These are phyloP conservation scores for Drosophila biarmipes DNA, from an alignment of 1,140 invertebrate genomes.

Conservation along the genomic window DNA sequence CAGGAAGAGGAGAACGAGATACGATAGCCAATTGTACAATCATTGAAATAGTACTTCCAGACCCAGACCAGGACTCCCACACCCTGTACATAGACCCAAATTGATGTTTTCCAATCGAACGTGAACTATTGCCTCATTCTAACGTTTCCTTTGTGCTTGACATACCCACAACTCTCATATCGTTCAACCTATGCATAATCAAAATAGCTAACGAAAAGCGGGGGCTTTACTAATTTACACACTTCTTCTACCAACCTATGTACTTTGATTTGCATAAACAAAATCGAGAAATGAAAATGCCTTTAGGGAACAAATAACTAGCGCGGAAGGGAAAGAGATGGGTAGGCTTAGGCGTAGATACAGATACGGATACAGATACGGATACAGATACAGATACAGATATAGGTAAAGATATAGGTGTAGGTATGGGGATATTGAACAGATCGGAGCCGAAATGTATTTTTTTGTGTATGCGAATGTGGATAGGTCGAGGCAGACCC, in stretches of 20 bases:
- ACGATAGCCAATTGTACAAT: slow-evolving; percentile 48
- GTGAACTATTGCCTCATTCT: slow-evolving; percentile 27
- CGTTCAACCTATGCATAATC: slow-evolving; percentile 48
- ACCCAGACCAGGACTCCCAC: slow-evolving; percentile 12
- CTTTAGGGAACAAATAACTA: slow-evolving; percentile 76
- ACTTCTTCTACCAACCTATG: neutral
- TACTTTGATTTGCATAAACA: slow-evolving; percentile 25
- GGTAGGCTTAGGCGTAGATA: neutral
- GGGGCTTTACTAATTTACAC: slow-evolving; percentile 1
- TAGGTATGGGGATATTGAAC: slow-evolving; percentile 18
- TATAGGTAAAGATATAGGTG: slow-evolving; percentile 11
- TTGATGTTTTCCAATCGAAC: slow-evolving; percentile 26
- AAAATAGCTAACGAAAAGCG: slow-evolving; percentile 13
- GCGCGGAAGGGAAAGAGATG: slow-evolving; percentile 23
- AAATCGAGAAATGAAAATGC: slow-evolving; percentile 55
- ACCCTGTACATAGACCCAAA: slow-evolving; percentile 14
- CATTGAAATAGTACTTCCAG: slow-evolving; percentile 46
- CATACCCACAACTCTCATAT: slow-evolving; percentile 27
- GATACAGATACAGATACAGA: slow-evolving; percentile 1
- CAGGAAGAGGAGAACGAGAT: slow-evolving; percentile 11
- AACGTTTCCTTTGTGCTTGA: slow-evolving; percentile 29
- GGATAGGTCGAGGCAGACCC: neutral
- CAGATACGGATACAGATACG: slow-evolving; percentile 3
- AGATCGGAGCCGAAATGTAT: slow-evolving; percentile 40
- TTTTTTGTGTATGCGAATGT: slow-evolving; percentile 53